Evolutionary conservation across 2,888 invertebrate genomes (phyloP), one percentile per base, ranked within the genome.

Genomic region (Graphium colonna): DNA sequence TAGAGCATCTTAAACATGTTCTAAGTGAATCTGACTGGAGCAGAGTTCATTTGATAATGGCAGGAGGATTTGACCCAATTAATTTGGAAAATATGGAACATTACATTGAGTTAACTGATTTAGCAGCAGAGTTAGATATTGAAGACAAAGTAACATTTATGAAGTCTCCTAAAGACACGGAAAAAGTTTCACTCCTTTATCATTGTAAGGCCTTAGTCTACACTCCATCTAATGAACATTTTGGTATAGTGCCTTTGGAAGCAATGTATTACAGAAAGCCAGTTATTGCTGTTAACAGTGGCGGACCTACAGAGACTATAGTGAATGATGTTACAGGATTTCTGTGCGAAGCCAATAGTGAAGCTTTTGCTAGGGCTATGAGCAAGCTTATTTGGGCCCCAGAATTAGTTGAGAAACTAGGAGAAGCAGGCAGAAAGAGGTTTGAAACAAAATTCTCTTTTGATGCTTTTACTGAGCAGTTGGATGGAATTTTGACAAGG

Each of bases 181-280:
- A 94, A 51, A 99, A 99, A 83, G 91, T 95, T 4, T 92, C 94
- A 10, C 83, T 99, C 15, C 87, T 99, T n/a, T 86, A 92, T 31
- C 85, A 93, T 52, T 94, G 96, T 63, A 92, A 93, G 51, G 95
- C 96, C 60, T 84, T 99, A 15, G 74, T 99, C 16, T 99, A 99
- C 74, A 99, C 99, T 5, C 99, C 99, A 1, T 93, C 95, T 1
- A 96, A 96, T 75, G 99, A 99, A 79, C 99, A 99, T 86, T 99
- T 99, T 90, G 99, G 99, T 3, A 99, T 99, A 68, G 99, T 99
- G 7, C 99, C 99, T 0, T 89, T 99, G 50, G 99, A 99, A 90
- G 98, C 98, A 0, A 99, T 99, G 99, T 96, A 96, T 74, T 93
- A 94, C 75, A 91, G 92, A 2, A 96, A 96, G 70, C 98, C 99